These are phyloP conservation scores for Chrysocyon brachyurus DNA, from an alignment of 2,797 vertebrate species.

Conservation along the genomic window DNA sequence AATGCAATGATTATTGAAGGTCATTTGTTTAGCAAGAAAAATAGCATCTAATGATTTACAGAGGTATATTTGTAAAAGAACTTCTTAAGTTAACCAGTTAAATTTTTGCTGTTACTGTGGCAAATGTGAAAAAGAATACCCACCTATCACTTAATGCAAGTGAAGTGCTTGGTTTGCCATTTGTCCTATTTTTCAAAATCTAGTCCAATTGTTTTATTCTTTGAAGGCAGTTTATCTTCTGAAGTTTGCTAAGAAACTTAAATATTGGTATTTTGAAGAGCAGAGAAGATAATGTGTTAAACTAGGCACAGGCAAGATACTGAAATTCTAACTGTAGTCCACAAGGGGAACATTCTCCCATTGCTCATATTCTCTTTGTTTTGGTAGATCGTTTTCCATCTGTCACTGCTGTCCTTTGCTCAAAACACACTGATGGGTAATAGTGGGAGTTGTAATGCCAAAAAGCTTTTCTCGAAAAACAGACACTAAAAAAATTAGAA, in stretches of 20 bases:
- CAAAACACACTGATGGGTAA: neutral
- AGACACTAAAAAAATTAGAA: conserved; percentile 37
- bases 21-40: conserved; percentile 46
- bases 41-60: neutral
- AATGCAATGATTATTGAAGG: neutral
- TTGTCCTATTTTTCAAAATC: neutral
- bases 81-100: conserved; percentile 10
- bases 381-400: neutral
- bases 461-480: conserved; percentile 31
- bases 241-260: conserved; percentile 54
- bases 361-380: neutral
- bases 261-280: conserved; percentile 1
- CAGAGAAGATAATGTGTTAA: neutral
- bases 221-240: conserved; percentile 25
- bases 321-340: neutral
- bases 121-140: conserved; percentile 37
- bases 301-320: neutral
- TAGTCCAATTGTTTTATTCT: conserved; percentile 34
- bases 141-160: neutral
- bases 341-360: neutral
- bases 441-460: neutral
- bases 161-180: neutral
- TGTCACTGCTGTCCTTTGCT: neutral
- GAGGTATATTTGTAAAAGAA: conserved; percentile 3
- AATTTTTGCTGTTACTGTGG: neutral